phyloP scores from a whole-genome alignment of 1,140 invertebrate genomes.

The Coenobita brevimanus region DNA sequence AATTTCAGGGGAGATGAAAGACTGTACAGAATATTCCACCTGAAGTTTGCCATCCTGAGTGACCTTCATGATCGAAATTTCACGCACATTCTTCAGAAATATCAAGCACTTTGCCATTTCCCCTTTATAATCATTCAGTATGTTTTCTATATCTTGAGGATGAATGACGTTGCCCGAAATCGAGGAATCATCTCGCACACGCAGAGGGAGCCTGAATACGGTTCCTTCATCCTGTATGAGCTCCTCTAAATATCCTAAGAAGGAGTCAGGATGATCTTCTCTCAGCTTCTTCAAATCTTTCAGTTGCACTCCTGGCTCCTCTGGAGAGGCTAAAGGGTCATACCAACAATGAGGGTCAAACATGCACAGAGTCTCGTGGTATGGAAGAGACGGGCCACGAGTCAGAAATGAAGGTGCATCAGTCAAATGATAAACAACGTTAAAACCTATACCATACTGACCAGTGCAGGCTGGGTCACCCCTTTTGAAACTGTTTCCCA shows the following conservation, averaged over 20 bases:
- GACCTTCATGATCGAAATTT: slow-evolving; percentile 27
- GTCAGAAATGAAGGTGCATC: slow-evolving; percentile 49
- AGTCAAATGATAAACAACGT: slow-evolving; percentile 49
- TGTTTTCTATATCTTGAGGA: background rate
- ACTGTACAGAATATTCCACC: slow-evolving; percentile 7
- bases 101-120: slow-evolving; percentile 33
- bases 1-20: too few relatives aligned
- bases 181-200: background rate
- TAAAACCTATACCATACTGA: slow-evolving; percentile 54
- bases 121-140: background rate
- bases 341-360: slow-evolving; percentile 52
- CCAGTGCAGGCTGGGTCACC: slow-evolving; percentile 33
- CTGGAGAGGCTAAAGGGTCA: background rate
- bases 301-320: slow-evolving; percentile 18
- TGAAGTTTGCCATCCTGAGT: background rate
- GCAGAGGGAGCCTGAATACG: slow-evolving; percentile 38
- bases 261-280: slow-evolving; percentile 33
- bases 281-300: slow-evolving; percentile 10
- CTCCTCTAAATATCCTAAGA: slow-evolving; percentile 22
- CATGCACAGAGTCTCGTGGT: slow-evolving; percentile 46
- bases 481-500: slow-evolving; percentile 68
- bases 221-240: slow-evolving; percentile 13
- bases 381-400: slow-evolving; percentile 3
- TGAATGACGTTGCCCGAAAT: background rate
- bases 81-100: slow-evolving; percentile 33